A percentile compares a stretch with the other conserved stretches of the same genome.
These are phyloP conservation scores for Mythimna vitellina DNA, from an alignment of 2,888 invertebrate genomes.

Conservation along the genomic window DNA sequence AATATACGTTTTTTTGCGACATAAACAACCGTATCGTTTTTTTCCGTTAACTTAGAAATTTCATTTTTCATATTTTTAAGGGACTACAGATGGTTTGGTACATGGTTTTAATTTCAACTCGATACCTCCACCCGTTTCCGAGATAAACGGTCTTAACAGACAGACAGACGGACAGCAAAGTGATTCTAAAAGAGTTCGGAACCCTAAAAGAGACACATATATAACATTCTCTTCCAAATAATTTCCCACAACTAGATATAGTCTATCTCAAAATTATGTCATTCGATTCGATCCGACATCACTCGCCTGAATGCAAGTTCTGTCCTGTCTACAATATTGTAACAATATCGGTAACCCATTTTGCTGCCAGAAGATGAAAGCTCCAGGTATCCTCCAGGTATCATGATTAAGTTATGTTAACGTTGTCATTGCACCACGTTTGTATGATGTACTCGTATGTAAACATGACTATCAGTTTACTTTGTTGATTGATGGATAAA, in stretches of 20 bases:
- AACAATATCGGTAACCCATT: conserved; percentile 8
- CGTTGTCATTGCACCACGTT: not conserved
- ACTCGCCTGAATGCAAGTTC: not conserved
- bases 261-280: too few species aligned
- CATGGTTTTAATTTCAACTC: too few species aligned
- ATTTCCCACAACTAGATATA: not conserved
- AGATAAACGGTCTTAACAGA: too few species aligned
- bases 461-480: conserved; percentile 11
- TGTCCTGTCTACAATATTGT: conserved; percentile 9
- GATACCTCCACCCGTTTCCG: too few species aligned
- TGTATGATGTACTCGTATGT: not conserved
- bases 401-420: conserved; percentile 5
- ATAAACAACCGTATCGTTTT: too few species aligned
- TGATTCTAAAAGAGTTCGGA: too few species aligned
- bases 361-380: not conserved
- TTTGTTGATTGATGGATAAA: not conserved
- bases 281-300: not conserved
- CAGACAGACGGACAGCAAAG: too few species aligned
- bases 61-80: too few species aligned
- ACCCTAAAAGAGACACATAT: not conserved
- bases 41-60: too few species aligned
- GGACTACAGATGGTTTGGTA: too few species aligned
- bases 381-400: conserved; percentile 8
- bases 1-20: too few species aligned
- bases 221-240: not conserved